These are phyloP conservation scores for Cheilosia urbana DNA, from an alignment of 2,888 invertebrate genomes.

Conservation along the genomic window DNA sequence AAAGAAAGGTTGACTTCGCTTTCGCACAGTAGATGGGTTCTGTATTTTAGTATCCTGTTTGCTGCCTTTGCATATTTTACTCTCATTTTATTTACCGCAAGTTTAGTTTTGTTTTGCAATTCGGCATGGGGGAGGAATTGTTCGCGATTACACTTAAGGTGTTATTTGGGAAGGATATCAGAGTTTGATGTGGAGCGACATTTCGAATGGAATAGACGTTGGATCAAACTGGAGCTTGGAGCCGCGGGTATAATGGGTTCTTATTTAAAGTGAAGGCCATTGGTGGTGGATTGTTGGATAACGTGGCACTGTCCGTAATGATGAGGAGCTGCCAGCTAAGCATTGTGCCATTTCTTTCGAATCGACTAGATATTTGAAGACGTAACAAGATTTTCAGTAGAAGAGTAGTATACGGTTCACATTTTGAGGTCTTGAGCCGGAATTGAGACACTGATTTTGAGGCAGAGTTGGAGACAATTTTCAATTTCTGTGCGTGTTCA, in stretches of 20 bases:
- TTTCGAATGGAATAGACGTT: constrained; percentile 14
- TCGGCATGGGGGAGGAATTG: constrained; percentile 8
- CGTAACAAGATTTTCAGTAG: too few species aligned
- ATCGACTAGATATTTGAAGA: too few species aligned
- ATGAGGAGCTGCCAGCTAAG: too few species aligned
- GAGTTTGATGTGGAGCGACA: background rate
- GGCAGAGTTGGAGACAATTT: too few species aligned
- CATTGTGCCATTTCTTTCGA: too few species aligned
- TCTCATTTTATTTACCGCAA: constrained; percentile 65
- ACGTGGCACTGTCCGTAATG: too few species aligned
- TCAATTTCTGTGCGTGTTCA: too few species aligned
- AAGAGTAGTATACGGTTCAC: too few species aligned
- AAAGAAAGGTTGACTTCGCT: constrained; percentile 36
- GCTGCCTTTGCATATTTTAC: constrained; percentile 65
- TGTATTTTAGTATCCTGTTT: constrained; percentile 38
- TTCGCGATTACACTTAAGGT: constrained; percentile 49
- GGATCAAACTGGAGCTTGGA: constrained; percentile 2
- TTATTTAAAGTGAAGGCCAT: constrained; percentile 17
- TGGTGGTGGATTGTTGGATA: background rate
- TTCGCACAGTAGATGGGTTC: constrained; percentile 3
- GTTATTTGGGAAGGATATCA: background rate
- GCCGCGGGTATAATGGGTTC: constrained; percentile 31
- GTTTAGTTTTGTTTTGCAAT: constrained; percentile 51
- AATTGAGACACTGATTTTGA: too few species aligned
- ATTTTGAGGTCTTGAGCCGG: too few species aligned